Evolutionary conservation across 2,797 vertebrate genomes (phyloP).

Genomic region (Manis pentadactyla): DNA sequence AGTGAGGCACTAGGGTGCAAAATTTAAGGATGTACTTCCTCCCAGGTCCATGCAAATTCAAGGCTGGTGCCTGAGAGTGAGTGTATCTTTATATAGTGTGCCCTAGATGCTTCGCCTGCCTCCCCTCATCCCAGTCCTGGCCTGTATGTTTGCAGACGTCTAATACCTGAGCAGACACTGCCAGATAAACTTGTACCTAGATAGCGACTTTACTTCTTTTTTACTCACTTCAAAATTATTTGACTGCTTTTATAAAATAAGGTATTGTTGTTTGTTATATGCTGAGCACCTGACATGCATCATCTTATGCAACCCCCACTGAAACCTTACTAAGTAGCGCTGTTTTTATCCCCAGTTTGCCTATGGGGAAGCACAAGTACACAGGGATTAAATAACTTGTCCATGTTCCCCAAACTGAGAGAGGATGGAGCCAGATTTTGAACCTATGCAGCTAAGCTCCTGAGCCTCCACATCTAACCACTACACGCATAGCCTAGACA

Average conservation of each 20-base stretch:
- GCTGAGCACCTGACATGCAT: neutral
- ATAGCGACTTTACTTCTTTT: neutral
- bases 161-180: neutral
- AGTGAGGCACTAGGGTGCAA: neutral
- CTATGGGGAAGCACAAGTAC: neutral
- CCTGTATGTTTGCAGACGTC: neutral
- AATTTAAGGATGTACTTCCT: neutral
- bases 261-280: neutral
- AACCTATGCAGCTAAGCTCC: neutral
- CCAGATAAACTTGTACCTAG: neutral
- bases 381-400: neutral
- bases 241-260: neutral
- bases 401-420: neutral
- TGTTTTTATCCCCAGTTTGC: neutral
- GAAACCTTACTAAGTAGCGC: neutral
- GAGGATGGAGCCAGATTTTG: neutral
- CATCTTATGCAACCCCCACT: neutral
- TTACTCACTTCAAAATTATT: neutral
- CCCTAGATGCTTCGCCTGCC: neutral
- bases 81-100: fast-evolving
- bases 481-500: neutral
- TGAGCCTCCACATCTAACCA: neutral
- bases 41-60: neutral
- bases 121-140: neutral
- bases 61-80: neutral